These are phyloP conservation scores for Chaetorhynchus papuensis DNA, from an alignment of 2,113 vertebrate genomes.

Conservation along the genomic window DNA sequence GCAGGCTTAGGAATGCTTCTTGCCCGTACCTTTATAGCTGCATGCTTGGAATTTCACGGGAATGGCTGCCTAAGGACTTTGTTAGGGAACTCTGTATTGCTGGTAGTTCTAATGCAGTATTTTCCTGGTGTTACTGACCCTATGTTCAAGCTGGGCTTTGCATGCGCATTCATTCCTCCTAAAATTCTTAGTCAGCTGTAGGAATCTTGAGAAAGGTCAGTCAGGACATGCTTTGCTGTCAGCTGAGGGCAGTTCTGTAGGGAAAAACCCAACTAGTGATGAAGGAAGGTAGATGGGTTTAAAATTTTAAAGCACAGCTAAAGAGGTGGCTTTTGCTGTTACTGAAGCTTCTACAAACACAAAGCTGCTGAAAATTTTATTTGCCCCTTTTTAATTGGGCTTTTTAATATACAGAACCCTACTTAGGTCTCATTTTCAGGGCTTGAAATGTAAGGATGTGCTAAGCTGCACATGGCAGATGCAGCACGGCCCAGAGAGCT, in stretches of 20 bases:
- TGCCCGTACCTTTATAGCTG: neutral
- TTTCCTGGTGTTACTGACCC: neutral
- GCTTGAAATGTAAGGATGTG: neutral
- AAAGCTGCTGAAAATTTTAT: neutral
- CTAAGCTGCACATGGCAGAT: neutral
- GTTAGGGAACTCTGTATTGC: neutral
- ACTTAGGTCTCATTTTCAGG: neutral
- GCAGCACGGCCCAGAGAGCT: neutral
- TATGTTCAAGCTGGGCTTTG: neutral
- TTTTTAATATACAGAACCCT: neutral
- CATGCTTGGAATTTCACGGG: neutral
- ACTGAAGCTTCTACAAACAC: neutral
- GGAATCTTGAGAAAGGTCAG: neutral
- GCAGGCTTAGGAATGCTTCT: neutral
- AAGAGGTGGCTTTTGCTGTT: neutral
- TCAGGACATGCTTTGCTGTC: neutral
- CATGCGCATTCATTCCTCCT: neutral
- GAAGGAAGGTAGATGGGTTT: neutral
- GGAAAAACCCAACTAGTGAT: neutral
- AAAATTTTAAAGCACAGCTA: neutral
- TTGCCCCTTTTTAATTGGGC: neutral
- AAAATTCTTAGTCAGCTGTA: neutral
- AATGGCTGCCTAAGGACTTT: neutral
- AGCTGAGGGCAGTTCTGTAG: neutral
- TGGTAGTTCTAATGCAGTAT: neutral